A percentile compares a stretch with the other conserved stretches of the same genome.
Conservation (phyloP, 1,140 invertebrate genomes). For the Rhagoletis pomonella region DNA sequence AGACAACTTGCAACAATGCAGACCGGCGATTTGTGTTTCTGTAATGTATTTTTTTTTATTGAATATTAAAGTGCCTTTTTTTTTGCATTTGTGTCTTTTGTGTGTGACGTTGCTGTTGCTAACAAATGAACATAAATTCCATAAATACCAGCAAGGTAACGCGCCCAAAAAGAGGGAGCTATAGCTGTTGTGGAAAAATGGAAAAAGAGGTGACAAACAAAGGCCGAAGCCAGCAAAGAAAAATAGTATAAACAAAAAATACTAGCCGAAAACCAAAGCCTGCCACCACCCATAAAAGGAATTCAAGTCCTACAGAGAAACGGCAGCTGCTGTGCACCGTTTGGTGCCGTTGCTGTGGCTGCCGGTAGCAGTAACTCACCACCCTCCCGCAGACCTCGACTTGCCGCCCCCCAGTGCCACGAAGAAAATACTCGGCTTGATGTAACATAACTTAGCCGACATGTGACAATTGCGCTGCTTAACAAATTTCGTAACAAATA, state of each 20-base stretch:
- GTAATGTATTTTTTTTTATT: not conserved
- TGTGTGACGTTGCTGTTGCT: not conserved
- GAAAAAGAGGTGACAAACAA: too few species aligned
- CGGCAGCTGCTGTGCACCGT: not conserved
- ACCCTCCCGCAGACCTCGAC: too few species aligned
- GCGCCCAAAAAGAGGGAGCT: not conserved
- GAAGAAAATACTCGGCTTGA: too few species aligned
- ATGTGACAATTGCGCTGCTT: not conserved
- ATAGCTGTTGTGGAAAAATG: too few species aligned
- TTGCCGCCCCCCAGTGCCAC: too few species aligned
- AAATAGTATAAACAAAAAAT: not conserved
- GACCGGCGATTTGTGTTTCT: not conserved
- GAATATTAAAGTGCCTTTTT: not conserved
- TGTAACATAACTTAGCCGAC: not conserved
- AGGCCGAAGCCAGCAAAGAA: too few species aligned
- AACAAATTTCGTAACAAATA: not conserved
- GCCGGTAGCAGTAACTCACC: too few species aligned
- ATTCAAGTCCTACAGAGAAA: not conserved
- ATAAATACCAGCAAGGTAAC: not conserved
- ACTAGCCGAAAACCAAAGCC: not conserved
- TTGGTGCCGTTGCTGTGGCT: not conserved
- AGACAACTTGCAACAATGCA: slow-evolving; percentile 24
- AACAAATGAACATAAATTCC: slow-evolving; percentile 33
- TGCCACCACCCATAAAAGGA: slow-evolving; percentile 31
- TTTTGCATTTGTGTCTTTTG: not conserved